Evolutionary conservation across 1,140 invertebrate species (phyloP), one percentile per base, ranked within the genome.

Genomic region (Nebria ingens): DNA sequence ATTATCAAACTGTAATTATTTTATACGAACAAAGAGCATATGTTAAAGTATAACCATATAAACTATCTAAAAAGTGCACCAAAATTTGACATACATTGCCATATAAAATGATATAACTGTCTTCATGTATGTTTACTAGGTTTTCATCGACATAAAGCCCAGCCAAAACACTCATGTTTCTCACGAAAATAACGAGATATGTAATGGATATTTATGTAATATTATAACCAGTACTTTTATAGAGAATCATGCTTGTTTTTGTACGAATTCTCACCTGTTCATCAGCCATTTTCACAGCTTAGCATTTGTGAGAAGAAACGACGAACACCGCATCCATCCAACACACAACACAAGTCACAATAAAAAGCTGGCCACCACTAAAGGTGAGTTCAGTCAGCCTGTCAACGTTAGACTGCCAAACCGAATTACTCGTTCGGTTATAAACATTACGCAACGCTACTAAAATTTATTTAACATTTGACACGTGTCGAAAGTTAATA

Each of bases 241-340:
- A 73, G 9, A 45, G 40, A 12, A 34, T 45, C 17, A 12, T 11
- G 15, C 17, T 11, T 45, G 17, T 45, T 45, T 45, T 12, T 12
- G 15, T 17, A 4, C 17, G 6, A 17, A 45, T 29, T 12, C 71
- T 74, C 71, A 79, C 78, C 76, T 79, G 77, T 74, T 79, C 76
- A 63, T 79, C 77, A 73, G 77, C 77, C 78, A 80, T 80, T 77
- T 77, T 75, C 67, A 64, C 62, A 66, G 63, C 64, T 66, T 69
- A 61, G 71, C 74, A 76, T 76, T 75, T 71, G 61, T 45, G 17
- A 12, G 15, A 12, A 9, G 40, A 17, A 17, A 45, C 6, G 15
- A 45, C 40, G 40, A 17, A 45, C 15, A 45, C 40, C 40, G 40
- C 40, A 45, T 45, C 40, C 40, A 17, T 45, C 6, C 40, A 45